These are phyloP conservation scores for Casuarius casuarius DNA, from an alignment of 2,113 vertebrate species.

Conservation along the genomic window DNA sequence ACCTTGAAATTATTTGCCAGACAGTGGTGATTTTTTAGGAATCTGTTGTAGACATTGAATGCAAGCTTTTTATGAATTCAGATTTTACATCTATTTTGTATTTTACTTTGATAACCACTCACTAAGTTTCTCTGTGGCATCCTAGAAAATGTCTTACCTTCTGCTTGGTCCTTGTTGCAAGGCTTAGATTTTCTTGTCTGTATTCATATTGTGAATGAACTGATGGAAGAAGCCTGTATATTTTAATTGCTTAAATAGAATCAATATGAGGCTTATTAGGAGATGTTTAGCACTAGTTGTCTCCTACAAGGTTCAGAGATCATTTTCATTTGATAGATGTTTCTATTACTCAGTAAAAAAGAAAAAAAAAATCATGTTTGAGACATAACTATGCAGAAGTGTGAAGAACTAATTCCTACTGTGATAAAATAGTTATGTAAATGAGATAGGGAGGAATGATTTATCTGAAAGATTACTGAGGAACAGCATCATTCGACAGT, in stretches of 20 bases:
- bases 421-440: conserved; percentile 30
- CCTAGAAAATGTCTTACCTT: neutral
- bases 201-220: neutral
- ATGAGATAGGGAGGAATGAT: conserved; percentile 2
- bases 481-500: neutral
- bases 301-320: neutral
- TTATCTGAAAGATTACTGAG: neutral
- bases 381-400: neutral
- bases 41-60: neutral
- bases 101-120: neutral
- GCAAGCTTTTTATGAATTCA: accelerated
- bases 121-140: neutral
- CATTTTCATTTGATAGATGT: neutral
- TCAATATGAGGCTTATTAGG: neutral
- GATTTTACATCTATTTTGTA: neutral
- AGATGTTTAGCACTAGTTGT: neutral
- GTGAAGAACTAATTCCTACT: conserved; percentile 27
- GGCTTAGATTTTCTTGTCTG: neutral
- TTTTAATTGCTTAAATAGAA: neutral
- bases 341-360: neutral
- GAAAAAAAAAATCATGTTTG: neutral
- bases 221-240: neutral
- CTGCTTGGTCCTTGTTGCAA: neutral
- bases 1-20: neutral
- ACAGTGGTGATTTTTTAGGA: neutral